A percentile compares a stretch with the other conserved stretches of the same genome.
These are phyloP conservation scores for Apamea monoglypha DNA, from an alignment of 2,888 invertebrate species.

Conservation along the genomic window DNA sequence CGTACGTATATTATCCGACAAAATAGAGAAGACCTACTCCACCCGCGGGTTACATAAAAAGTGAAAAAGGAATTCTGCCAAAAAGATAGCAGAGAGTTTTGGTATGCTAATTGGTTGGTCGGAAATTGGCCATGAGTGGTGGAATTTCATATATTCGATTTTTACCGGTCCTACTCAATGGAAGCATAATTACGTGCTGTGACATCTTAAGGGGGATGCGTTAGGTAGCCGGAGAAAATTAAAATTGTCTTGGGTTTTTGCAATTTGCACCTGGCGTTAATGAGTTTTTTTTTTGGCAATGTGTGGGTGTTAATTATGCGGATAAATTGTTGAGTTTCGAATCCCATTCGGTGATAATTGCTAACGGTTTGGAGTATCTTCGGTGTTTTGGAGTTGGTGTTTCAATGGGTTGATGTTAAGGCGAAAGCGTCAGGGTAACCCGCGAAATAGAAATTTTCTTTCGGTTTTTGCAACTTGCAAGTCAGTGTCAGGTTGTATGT, in stretches of 20 bases:
- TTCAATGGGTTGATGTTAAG: neutral
- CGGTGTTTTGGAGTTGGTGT: neutral
- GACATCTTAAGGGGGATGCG: neutral
- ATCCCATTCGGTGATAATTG: constrained; percentile 16
- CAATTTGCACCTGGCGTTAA: constrained; percentile 44
- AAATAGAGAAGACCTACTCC: constrained; percentile 6
- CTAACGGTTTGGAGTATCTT: neutral
- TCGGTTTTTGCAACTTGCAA: no score
- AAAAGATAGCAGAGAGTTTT: constrained; percentile 37
- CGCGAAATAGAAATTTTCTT: no score
- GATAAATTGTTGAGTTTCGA: constrained; percentile 10
- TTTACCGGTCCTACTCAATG: neutral
- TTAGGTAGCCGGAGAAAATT: neutral
- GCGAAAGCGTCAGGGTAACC: neutral
- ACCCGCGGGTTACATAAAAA: constrained; percentile 10
- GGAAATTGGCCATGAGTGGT: constrained; percentile 21
- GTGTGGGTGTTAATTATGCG: constrained; percentile 41
- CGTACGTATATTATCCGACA: neutral
- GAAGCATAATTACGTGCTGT: neutral
- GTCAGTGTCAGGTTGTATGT: neutral
- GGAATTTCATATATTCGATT: constrained; percentile 7
- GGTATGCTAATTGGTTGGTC: constrained; percentile 31
- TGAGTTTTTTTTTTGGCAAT: constrained; percentile 63
- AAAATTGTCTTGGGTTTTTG: neutral
- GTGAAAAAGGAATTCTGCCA: constrained; percentile 4